Evolutionary conservation across 2,113 vertebrate genomes (phyloP), one percentile per base, ranked within the genome.

Genomic region (Crotalus tigris): DNA sequence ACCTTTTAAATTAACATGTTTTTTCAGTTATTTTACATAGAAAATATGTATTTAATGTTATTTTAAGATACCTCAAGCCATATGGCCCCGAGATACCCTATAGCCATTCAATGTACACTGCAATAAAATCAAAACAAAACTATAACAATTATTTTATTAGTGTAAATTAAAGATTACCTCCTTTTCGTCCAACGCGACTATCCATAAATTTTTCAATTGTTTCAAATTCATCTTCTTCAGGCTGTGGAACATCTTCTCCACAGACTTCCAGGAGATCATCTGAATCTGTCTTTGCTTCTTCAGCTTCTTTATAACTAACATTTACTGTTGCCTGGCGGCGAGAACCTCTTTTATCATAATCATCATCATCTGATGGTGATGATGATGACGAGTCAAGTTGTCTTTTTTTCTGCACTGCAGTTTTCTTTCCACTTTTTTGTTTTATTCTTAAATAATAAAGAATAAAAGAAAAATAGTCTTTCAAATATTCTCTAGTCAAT

Each of bases 201-300:
- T 99, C 99, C 99, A 99, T 99, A 75, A 99, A 99, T 96, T 97
- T 98, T 93, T 99, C 99, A 95, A 99, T 98, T 24, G 99, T 99
- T 97, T 99, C 99, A 97, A 99, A 99, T 96, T 99, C 99, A 17
- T 99, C 99, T 94, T 99, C 99, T 94, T 99, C 99, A 1, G 99
- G 98, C 39, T 98, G 99, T 4, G 99, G 99, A 5, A 99, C 99
- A 91, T 99, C 99, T 94, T 99, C 99, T 33, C 99, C 99, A 94
- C 98, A 98, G 86, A 99, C 98, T 97, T 99, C 99, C 57, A 99
- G 94, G 44, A 99, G 96, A 95, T 99, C 99, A 94, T 99, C 99
- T 0, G 99, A 99, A 97, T 99, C 99, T 0, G 99, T 99, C 96
- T 99, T 99, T 93, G 99, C 97, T 94, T 99, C 99, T 91, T 99